Evolutionary conservation across 2,113 vertebrate species (phyloP).

Genomic region (Willisornis vidua): DNA sequence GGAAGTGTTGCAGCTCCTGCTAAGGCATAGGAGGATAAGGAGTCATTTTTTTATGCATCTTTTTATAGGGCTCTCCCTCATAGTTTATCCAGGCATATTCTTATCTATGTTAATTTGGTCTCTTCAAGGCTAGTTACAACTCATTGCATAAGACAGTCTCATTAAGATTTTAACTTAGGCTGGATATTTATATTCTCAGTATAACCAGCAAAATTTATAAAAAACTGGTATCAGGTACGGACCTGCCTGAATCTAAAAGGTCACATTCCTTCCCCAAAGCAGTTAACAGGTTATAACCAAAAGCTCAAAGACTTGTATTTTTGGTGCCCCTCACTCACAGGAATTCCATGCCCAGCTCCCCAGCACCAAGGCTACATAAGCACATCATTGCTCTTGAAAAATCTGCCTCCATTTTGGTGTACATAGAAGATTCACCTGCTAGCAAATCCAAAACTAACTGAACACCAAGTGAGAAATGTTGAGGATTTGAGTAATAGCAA

Average conservation of each 20-base stretch:
- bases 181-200: neutral
- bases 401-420: neutral
- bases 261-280: neutral
- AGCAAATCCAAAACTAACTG: neutral
- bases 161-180: neutral
- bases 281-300: neutral
- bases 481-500: neutral
- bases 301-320: neutral
- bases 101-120: neutral
- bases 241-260: neutral
- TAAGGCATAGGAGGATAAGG: neutral
- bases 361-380: neutral
- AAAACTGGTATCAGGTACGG: neutral
- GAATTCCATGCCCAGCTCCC: neutral
- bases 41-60: neutral
- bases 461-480: neutral
- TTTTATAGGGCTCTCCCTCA: neutral
- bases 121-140: neutral
- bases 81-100: neutral
- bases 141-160: neutral
- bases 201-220: neutral
- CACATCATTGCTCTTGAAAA: neutral
- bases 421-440: neutral
- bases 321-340: neutral
- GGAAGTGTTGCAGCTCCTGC: neutral